Evolutionary conservation across 2,797 vertebrate genomes (phyloP), one percentile per base, ranked within the genome.

Genomic region (Sebastes ruberrimus): DNA sequence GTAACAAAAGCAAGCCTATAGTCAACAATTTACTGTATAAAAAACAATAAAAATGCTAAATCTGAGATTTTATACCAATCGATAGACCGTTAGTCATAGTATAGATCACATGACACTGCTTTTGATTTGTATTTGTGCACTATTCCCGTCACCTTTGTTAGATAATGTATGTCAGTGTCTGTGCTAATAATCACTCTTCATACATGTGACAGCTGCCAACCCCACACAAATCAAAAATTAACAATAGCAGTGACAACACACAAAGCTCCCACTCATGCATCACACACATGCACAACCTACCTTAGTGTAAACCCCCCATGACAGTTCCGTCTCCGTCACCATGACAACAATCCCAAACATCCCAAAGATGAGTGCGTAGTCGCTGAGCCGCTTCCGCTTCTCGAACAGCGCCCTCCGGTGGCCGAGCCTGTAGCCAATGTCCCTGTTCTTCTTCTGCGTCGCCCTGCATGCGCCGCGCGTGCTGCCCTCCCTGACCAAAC

Each of bases 321-420:
- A 98, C 71, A 99, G 95, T 93, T 99, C 98, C 0, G 97, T 98
- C 93, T 99, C 98, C 0, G 97, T 98, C 93, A 99, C 98, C 98
- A 99, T 99, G 91, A 98, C 97, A 25, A 99, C 97, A 68, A 99
- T 98, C 92, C 98, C 98, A 78, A 99, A 99, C 97, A 99, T 98
- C 88, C 97, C 98, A 5, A 99, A 99, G 89, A 99, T 98, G 80
- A 99, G 96, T 4, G 98, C 98, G 55, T 99, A 99, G 90, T 99
- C 98, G 5, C 98, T 99, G 74, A 99, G 97, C 14, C 98, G 95
- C 88, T 98, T 98, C 69, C 98, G 94, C 92, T 99, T 99, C 94
- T 99, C 97, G 1, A 99, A 99, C 76, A 99, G 96, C 0, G 95
- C 97, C 77, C 98, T 92, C 68, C 97, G 95, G 93, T 98, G 98